phyloP scores from a whole-genome alignment of 2,888 invertebrate species.

The Bellardia pandia region DNA sequence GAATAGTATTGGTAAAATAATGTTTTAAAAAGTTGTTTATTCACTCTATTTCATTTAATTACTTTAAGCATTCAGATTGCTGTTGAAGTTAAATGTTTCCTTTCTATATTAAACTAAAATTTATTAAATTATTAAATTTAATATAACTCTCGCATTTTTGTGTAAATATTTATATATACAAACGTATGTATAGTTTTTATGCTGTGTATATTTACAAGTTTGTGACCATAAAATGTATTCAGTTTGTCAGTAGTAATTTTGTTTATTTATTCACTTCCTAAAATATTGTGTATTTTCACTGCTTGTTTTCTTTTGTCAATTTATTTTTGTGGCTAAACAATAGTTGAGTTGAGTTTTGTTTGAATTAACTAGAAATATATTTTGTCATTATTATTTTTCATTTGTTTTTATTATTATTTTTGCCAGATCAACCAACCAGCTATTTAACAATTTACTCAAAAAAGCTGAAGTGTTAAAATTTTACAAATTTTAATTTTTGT shows the following conservation, averaged over 20 bases:
- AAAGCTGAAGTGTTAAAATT: conserved; percentile 53
- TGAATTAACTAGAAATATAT: conserved; percentile 3
- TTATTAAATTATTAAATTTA: not conserved
- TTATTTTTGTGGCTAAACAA: conserved; percentile 52
- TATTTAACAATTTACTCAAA: conserved; percentile 24
- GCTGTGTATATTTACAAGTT: not conserved
- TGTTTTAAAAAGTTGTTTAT: no score
- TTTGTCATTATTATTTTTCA: conserved; percentile 24
- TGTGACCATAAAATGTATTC: conserved; percentile 40
- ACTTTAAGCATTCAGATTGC: no score
- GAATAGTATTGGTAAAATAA: no score
- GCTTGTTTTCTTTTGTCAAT: conserved; percentile 48
- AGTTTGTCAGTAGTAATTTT: conserved; percentile 54
- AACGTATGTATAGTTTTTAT: not conserved
- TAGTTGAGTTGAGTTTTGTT: conserved; percentile 13
- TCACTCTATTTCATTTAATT: no score
- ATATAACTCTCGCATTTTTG: not conserved
- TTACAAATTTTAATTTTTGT: not conserved
- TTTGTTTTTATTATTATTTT: conserved; percentile 16
- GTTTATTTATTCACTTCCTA: conserved; percentile 62
- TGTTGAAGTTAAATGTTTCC: no score
- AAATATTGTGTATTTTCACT: conserved; percentile 46
- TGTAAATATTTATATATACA: not conserved
- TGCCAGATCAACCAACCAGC: conserved; percentile 17
- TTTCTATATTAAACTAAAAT: no score